phyloP scores from a whole-genome alignment of 2,888 invertebrate species.

The Troilus luridus region DNA sequence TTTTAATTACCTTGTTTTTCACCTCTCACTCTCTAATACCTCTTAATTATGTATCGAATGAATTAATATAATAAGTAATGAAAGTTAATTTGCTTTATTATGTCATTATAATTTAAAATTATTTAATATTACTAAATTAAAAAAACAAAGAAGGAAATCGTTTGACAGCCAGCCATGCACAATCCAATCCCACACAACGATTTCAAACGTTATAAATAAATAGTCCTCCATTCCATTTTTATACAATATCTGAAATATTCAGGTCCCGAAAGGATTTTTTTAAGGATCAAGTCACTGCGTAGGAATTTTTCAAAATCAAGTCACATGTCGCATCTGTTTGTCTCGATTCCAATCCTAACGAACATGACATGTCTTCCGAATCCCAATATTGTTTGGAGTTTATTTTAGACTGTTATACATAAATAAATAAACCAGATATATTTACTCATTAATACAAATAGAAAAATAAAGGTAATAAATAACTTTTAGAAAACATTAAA shows the following conservation, averaged over 20 bases:
- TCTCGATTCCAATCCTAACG: background rate
- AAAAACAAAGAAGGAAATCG: too few relatives aligned
- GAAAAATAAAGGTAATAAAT: background rate
- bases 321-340: conserved; percentile 30
- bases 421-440: background rate
- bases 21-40: too few relatives aligned
- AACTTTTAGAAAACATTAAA: too few relatives aligned
- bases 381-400: conserved; percentile 8
- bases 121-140: too few relatives aligned
- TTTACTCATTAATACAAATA: background rate
- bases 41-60: background rate
- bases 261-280: background rate
- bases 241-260: background rate
- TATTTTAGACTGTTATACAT: background rate
- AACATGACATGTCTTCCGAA: background rate
- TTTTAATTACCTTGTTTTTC: too few relatives aligned
- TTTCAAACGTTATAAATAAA: background rate
- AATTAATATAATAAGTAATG: background rate
- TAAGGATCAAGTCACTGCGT: background rate
- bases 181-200: background rate
- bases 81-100: background rate
- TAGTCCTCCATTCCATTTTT: background rate
- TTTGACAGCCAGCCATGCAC: too few relatives aligned
- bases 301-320: conserved; percentile 30
- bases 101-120: too few relatives aligned